Percentiles rank a stretch among this genome's conserved stretches.
Evolutionary conservation across 1,140 invertebrate genomes (phyloP).

Genomic region (Stenopsyche tienmushanensis): DNA sequence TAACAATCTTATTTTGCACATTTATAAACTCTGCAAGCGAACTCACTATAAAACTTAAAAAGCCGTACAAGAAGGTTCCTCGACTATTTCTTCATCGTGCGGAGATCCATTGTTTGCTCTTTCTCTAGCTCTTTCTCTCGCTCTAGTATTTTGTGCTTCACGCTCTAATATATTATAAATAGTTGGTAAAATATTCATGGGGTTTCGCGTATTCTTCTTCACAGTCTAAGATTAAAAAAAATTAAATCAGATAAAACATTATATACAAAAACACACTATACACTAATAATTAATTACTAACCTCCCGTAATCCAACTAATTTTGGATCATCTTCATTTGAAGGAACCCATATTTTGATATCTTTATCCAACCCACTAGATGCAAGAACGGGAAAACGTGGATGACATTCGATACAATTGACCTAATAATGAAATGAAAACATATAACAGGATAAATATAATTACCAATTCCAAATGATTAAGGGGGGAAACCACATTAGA

Average conservation of each 20-base stretch:
- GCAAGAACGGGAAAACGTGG: constrained; percentile 84
- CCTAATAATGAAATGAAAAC: no score
- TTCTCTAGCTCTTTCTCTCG: background rate
- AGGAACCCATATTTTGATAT: constrained; percentile 93
- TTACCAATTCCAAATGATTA: no score
- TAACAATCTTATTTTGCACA: background rate
- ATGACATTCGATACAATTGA: constrained; percentile 91
- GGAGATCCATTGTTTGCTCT: background rate
- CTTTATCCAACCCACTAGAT: constrained; percentile 87
- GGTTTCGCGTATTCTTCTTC: constrained; percentile 7
- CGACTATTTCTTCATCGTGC: constrained; percentile 1
- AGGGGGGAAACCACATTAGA: no score
- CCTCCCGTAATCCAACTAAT: constrained; percentile 44
- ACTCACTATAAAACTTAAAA: background rate
- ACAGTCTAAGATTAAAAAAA: constrained; percentile 8
- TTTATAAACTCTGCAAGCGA: background rate
- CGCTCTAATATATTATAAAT: background rate
- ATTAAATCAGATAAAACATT: no score
- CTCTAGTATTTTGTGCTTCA: background rate
- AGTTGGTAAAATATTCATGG: constrained; percentile 8
- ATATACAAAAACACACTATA: constrained; percentile 1
- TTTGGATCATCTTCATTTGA: constrained; percentile 61
- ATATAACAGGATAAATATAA: constrained; percentile 8
- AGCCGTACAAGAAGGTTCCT: background rate
- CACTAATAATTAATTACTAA: constrained; percentile 16